A percentile compares a stretch with the other conserved stretches of the same genome.
Conservation (phyloP, 2,888 invertebrate genomes). For the Parthenolecanium corni region DNA sequence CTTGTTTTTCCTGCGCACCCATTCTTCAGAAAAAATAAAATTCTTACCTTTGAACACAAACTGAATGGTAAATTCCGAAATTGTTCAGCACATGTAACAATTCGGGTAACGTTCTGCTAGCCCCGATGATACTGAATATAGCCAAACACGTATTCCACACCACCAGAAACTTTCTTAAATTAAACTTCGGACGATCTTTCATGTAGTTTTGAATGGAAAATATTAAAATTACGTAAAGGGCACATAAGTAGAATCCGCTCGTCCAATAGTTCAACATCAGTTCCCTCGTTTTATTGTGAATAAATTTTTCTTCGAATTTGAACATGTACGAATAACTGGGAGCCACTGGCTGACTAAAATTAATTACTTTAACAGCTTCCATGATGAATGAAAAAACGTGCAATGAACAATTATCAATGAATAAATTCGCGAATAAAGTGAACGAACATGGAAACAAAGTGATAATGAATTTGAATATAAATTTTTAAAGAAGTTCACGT, state of each 20-base stretch:
- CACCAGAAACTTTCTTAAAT: slow-evolving; percentile 71
- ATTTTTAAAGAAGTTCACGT: no score
- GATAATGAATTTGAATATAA: no score
- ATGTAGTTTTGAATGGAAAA: slow-evolving; percentile 89
- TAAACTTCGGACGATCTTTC: slow-evolving; percentile 82
- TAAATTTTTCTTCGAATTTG: slow-evolving; percentile 89
- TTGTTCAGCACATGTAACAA: slow-evolving; percentile 75
- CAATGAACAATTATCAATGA: no score
- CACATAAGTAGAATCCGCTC: slow-evolving; percentile 76
- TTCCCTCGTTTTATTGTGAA: slow-evolving; percentile 71
- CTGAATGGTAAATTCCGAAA: slow-evolving; percentile 87
- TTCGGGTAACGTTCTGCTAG: slow-evolving; percentile 85
- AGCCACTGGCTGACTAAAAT: slow-evolving; percentile 5
- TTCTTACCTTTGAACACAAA: slow-evolving; percentile 77
- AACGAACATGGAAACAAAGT: no score
- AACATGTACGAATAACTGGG: slow-evolving; percentile 87
- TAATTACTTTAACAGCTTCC: neutral
- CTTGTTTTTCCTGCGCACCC: no score
- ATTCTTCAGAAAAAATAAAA: no score
- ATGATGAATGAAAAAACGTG: neutral
- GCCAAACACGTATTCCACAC: slow-evolving; percentile 89
- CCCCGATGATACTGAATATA: slow-evolving; percentile 88
- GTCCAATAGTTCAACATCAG: slow-evolving; percentile 98
- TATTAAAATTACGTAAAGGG: slow-evolving; percentile 84
- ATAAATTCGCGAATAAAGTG: no score